These are phyloP conservation scores for Lobophora halterata DNA, from an alignment of 2,888 invertebrate genomes.

Conservation along the genomic window DNA sequence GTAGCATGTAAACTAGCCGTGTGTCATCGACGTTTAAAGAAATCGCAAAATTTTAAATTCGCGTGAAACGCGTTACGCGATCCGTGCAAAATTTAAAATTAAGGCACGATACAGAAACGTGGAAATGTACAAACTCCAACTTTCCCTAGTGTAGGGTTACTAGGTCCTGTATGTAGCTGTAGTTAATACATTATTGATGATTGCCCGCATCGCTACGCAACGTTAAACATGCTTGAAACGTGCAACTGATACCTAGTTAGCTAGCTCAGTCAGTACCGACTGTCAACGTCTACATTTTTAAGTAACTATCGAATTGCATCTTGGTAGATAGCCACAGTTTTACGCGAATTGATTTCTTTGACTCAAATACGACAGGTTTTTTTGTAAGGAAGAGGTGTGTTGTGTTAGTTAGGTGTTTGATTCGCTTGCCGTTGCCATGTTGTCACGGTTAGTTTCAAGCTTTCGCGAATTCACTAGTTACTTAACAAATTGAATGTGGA, in stretches of 20 bases:
- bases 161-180: conserved; percentile 33
- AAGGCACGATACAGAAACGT: conserved; percentile 1
- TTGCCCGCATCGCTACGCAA: conserved; percentile 38
- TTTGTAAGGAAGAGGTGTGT: too few relatives aligned
- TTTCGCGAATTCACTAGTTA: too few relatives aligned
- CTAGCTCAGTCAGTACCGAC: conserved; percentile 3
- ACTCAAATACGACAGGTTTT: too few relatives aligned
- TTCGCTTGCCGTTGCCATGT: too few relatives aligned
- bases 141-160: conserved; percentile 29
- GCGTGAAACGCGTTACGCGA: conserved; percentile 9
- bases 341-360: too few relatives aligned
- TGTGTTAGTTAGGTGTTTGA: too few relatives aligned
- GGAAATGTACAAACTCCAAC: conserved; percentile 21
- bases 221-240: conserved; percentile 32
- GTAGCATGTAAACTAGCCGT: too few relatives aligned
- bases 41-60: conserved; percentile 11
- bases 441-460: too few relatives aligned
- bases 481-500: too few relatives aligned
- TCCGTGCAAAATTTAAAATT: conserved; percentile 8
- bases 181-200: conserved; percentile 45
- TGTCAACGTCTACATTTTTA: conserved; percentile 2
- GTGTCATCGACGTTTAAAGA: too few relatives aligned
- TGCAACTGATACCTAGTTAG: conserved; percentile 44
- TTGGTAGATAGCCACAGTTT: too few relatives aligned
- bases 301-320: too few relatives aligned